phyloP scores from a whole-genome alignment of 2,113 vertebrate species.

The Salvelinus namaycush region DNA sequence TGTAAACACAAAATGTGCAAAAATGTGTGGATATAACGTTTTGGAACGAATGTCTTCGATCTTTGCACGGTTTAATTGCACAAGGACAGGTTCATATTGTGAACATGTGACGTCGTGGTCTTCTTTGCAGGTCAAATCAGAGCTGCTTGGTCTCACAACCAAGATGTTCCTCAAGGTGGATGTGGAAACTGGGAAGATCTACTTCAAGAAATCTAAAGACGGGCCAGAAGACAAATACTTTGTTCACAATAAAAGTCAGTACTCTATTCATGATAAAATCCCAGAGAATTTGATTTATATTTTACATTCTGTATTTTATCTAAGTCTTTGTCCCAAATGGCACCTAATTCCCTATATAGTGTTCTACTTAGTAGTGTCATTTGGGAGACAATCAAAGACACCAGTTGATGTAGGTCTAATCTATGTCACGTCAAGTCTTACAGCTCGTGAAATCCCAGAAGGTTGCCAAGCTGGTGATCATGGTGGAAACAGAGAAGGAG shows the following conservation, averaged over 20 bases:
- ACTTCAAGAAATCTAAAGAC: slow-evolving; percentile 92
- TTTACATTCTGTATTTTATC: not conserved
- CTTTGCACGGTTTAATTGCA: slow-evolving; percentile 14
- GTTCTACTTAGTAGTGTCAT: not conserved
- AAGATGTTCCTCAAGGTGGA: slow-evolving; percentile 95
- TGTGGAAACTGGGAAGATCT: slow-evolving; percentile 91
- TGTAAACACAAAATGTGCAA: too few relatives aligned
- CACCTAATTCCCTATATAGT: not conserved
- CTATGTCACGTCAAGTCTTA: slow-evolving; percentile 75
- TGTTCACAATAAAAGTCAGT: slow-evolving; percentile 94
- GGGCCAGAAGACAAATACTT: slow-evolving; percentile 95
- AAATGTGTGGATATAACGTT: too few relatives aligned
- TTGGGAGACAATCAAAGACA: not conserved
- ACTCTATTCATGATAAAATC: not conserved
- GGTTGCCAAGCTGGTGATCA: slow-evolving; percentile 85
- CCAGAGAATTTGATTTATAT: not conserved
- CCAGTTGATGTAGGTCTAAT: not conserved
- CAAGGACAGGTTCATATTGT: not conserved
- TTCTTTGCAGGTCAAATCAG: slow-evolving; percentile 84
- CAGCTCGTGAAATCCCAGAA: slow-evolving; percentile 98
- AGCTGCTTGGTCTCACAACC: slow-evolving; percentile 85
- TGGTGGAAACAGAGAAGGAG: slow-evolving; percentile 92
- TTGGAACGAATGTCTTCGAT: not conserved
- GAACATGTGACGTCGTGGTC: not conserved
- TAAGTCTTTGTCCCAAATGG: too few relatives aligned